These are phyloP conservation scores for Orcinus orca DNA, from an alignment of 2,113 vertebrate genomes.

Conservation along the genomic window DNA sequence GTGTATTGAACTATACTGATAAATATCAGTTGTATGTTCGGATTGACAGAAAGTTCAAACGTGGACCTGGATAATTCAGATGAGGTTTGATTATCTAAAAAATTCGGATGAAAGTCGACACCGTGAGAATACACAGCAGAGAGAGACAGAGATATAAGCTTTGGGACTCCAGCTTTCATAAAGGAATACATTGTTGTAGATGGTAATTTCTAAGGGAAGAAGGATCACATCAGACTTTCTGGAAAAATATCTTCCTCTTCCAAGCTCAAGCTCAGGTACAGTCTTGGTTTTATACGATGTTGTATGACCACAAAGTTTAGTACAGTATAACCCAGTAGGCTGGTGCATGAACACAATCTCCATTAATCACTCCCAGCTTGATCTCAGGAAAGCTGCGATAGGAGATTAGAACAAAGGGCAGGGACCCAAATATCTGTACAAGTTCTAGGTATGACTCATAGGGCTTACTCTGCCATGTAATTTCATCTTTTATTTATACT, in stretches of 20 bases:
- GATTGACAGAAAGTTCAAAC: neutral
- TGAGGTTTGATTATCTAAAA: neutral
- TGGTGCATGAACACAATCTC: neutral
- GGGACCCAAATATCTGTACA: neutral
- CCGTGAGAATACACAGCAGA: neutral
- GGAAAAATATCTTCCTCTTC: neutral
- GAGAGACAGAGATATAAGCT: neutral
- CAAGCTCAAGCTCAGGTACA: neutral
- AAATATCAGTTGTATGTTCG: neutral
- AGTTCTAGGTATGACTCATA: neutral
- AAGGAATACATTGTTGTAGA: neutral
- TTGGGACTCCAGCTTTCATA: neutral
- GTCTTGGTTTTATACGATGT: neutral
- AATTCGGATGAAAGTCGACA: neutral
- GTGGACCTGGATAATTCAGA: neutral
- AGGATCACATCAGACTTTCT: neutral
- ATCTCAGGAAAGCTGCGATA: neutral
- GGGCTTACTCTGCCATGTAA: neutral
- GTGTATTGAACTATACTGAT: neutral
- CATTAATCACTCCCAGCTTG: neutral
- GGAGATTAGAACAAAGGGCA: neutral
- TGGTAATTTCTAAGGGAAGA: neutral
- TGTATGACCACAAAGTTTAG: neutral
- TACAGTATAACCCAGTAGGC: neutral
- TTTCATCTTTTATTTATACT: neutral